Conservation (phyloP, 2,113 vertebrate species). For the Gambusia holbrooki region DNA sequence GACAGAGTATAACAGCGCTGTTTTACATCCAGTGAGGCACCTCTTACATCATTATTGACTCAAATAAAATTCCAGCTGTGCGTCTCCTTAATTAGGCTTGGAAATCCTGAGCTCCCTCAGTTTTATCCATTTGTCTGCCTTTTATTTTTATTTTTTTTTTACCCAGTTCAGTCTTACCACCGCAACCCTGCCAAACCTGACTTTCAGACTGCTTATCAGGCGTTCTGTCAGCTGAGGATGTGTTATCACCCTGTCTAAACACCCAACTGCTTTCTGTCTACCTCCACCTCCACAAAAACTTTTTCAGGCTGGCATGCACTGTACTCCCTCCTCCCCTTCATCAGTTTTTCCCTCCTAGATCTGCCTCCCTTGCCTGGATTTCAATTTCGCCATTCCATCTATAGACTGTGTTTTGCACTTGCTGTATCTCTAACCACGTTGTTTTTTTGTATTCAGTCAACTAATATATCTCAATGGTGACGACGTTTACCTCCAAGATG, state of each 20-base stretch:
- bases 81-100: slow-evolving; percentile 36
- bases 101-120: slow-evolving; percentile 16
- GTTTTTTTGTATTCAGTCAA: slow-evolving; percentile 28
- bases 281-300: slow-evolving; percentile 61
- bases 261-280: slow-evolving; percentile 73
- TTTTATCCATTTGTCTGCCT: slow-evolving; percentile 35
- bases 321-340: slow-evolving; percentile 20
- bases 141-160: not conserved
- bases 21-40: slow-evolving; percentile 37
- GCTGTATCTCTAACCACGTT: slow-evolving; percentile 31
- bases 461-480: slow-evolving; percentile 2
- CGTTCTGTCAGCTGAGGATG: slow-evolving; percentile 60
- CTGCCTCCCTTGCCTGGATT: slow-evolving; percentile 20
- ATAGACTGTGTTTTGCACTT: not conserved
- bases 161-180: slow-evolving; percentile 26
- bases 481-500: slow-evolving; percentile 23
- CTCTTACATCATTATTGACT: slow-evolving; percentile 16
- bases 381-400: slow-evolving; percentile 20
- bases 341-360: slow-evolving; percentile 6
- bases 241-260: slow-evolving; percentile 68
- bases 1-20: slow-evolving; percentile 22
- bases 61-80: slow-evolving; percentile 30
- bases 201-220: slow-evolving; percentile 73
- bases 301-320: slow-evolving; percentile 24
- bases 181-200: slow-evolving; percentile 67